phyloP scores from a whole-genome alignment of 2,797 vertebrate genomes.

The Tauraco hartlaubi region DNA sequence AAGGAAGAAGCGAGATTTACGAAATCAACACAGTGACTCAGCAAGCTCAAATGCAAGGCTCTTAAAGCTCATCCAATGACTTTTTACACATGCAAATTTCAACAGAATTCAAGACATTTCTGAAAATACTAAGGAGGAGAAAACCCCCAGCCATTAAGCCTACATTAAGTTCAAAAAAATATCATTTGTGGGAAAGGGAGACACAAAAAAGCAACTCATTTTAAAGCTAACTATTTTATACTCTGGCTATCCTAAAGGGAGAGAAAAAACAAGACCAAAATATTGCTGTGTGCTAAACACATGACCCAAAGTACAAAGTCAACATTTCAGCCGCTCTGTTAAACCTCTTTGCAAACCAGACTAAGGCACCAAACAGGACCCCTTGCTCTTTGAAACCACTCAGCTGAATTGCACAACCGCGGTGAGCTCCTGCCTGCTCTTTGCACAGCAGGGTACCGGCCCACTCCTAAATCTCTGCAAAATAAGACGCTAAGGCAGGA shows the following conservation, averaged over 20 bases:
- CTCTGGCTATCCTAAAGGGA: not conserved
- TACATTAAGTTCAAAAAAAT: not conserved
- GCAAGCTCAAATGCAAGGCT: not conserved
- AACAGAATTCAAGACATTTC: not conserved
- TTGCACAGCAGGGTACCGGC: rapidly evolving
- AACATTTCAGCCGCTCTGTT: not conserved
- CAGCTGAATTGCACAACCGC: rapidly evolving
- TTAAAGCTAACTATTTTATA: not conserved
- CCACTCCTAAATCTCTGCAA: not conserved
- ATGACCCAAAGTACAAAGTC: constrained; percentile 41
- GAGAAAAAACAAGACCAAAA: not conserved
- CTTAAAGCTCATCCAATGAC: not conserved
- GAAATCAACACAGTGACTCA: not conserved
- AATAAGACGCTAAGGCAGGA: rapidly evolving
- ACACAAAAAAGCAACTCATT: not conserved
- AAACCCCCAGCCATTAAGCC: not conserved
- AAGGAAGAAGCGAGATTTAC: not conserved
- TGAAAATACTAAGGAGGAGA: not conserved
- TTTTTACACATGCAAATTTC: not conserved
- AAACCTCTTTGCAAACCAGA: not conserved
- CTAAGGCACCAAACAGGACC: not conserved
- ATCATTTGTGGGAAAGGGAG: not conserved
- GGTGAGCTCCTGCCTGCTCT: rapidly evolving
- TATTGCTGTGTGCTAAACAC: not conserved
- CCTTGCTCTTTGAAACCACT: not conserved